Evolutionary conservation across 37 sponge, comb jelly and placozoan genomes (phyloP).

Genomic region (Crambe crambe): DNA sequence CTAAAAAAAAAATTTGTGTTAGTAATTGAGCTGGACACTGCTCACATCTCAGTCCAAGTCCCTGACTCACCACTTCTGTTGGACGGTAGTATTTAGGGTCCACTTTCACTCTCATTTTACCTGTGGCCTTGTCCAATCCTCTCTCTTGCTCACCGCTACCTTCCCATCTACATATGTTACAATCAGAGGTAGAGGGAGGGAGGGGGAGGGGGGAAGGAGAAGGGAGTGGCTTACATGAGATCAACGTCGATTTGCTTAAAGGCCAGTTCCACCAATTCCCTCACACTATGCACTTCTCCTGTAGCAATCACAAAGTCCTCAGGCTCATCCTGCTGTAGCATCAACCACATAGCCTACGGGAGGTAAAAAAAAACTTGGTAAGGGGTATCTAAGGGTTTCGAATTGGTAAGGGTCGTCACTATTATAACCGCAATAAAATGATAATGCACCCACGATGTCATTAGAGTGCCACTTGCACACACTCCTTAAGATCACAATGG

Average conservation of each 20-base stretch:
- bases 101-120: slow-evolving; percentile 75
- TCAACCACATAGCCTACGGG: slow-evolving; percentile 91
- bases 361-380: neutral
- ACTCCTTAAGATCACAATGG: too few relatives aligned
- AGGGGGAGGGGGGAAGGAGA: neutral
- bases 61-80: slow-evolving; percentile 95
- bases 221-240: slow-evolving; percentile 58
- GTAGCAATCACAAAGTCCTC: slow-evolving; percentile 90
- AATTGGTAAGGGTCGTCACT: too few relatives aligned
- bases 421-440: too few relatives aligned
- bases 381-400: too few relatives aligned
- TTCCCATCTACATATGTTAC: slow-evolving; percentile 69
- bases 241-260: slow-evolving; percentile 67
- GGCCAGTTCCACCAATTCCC: slow-evolving; percentile 81
- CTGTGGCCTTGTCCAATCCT: slow-evolving; percentile 73
- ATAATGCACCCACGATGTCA: too few relatives aligned
- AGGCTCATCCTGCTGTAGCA: slow-evolving; percentile 87
- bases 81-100: slow-evolving; percentile 87
- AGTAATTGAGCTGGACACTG: too few relatives aligned
- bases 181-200: neutral
- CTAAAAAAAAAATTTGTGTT: too few relatives aligned
- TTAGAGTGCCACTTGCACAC: too few relatives aligned
- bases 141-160: slow-evolving; percentile 82
- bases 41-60: too few relatives aligned
- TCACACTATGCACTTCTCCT: slow-evolving; percentile 84